Evolutionary conservation across 2,113 vertebrate species (phyloP), one percentile per base, ranked within the genome.

Genomic region (Seriola dumerili): DNA sequence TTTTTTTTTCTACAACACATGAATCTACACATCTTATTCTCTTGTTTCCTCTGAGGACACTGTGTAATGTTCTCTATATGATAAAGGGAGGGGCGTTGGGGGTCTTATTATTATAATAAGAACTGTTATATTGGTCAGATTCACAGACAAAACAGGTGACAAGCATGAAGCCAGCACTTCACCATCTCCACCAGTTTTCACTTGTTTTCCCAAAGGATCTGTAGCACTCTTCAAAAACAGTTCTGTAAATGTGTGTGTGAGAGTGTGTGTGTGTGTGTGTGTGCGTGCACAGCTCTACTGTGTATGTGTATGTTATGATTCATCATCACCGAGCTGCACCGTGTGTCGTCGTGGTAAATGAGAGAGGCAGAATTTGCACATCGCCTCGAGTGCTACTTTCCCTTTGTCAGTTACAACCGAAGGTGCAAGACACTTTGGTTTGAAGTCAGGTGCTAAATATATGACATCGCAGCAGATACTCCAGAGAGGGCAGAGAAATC

Each of bases 361-460:
- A 74, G 77, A 83, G 42, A 81, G 32, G 72, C 34, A 67, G 70
- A 74, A 82, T 85, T 83, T 77, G 70, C 83, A 83, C 83, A n/a
- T 72, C 17, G 75, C 81, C 77, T 68, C 50, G 63, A 80, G 87
- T 87, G 78, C 79, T 86, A 74, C 61, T 71, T 90, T 85, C 19
- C 40, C 44, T 69, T 68, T 84, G 48, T 63, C 48, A 50, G 72
- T 36, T 62, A 68, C 71, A 86, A 70, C 72, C 57, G 5, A 73
- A 84, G 86, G 85, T 88, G 86, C 80, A 36, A 89, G 85, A 88
- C 85, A 16, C 78, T 81, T 58, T 25, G 72, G 57, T 88, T 88
- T 82, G 78, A 90, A 76, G 86, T 76, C 11, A 62, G 74, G 65
- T 82, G 84, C 81, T 88, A 91, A 88, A 87, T 82, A 77, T 73